phyloP scores from a whole-genome alignment of 2,797 vertebrate species.

The Acanthornis magna region DNA sequence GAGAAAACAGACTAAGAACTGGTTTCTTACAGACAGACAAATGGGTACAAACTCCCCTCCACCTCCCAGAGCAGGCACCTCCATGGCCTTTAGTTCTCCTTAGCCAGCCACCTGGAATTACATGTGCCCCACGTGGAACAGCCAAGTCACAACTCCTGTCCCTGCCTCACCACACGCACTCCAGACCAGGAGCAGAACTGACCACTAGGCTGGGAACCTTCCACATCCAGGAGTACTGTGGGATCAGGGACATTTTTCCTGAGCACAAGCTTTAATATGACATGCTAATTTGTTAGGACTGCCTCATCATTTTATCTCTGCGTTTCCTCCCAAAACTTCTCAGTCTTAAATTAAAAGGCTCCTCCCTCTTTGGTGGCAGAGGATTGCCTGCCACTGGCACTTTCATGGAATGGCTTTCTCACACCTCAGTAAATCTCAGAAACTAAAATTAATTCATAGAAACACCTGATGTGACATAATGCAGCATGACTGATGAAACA shows the following conservation, averaged over 20 bases:
- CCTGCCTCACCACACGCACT: background rate
- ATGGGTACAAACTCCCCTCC: background rate
- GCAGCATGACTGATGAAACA: conserved; percentile 70
- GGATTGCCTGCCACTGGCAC: background rate
- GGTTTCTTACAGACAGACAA: background rate
- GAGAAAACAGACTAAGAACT: background rate
- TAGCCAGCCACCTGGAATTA: background rate
- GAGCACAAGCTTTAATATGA: background rate
- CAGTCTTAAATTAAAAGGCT: background rate
- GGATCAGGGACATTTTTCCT: background rate
- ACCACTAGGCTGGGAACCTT: background rate
- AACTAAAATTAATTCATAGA: conserved; percentile 65
- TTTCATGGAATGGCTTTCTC: conserved; percentile 53
- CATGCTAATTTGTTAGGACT: background rate
- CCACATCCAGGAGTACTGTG: background rate
- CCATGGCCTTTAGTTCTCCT: accelerated
- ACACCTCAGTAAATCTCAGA: conserved; percentile 62
- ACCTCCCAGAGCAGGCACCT: background rate
- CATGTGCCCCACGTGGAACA: accelerated
- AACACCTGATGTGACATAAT: conserved; percentile 67
- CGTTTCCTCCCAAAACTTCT: background rate
- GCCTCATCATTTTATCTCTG: background rate
- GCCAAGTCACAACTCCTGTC: background rate
- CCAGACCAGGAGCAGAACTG: too few relatives aligned
- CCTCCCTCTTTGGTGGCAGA: background rate